Evolutionary conservation across 1,140 invertebrate genomes (phyloP), one percentile per base, ranked within the genome.

Genomic region (Coelopa frigida): DNA sequence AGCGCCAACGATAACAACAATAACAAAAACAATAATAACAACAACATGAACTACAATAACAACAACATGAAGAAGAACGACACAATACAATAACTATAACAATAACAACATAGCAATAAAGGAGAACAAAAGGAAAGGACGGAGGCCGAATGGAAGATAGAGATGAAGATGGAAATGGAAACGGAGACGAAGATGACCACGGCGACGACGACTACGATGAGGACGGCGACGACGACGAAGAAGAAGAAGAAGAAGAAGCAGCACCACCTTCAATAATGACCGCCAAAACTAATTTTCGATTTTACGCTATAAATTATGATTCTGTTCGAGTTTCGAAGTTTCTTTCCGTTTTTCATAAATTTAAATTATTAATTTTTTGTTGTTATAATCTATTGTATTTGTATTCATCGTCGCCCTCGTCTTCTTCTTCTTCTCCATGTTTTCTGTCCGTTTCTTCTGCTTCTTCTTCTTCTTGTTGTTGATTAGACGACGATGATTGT

Each of bases 281-380:
- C 47, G 31, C 40, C 40, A 27, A 44, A 44, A 35, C 35, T 31
- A 44, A 44, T 44, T 49, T 44, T 42, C 32, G 42, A 37, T 44
- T 38, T 44, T 36, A 49, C 47, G 42, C 41, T 26, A 39, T 49
- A 49, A 49, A 48, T 48, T 44, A 44, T 39, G 20, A 24, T 31
- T 14, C 18, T 14, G 38, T 18, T 23, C 17, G 14, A 21, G 14
- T 33, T 48, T 37, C 41, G 47, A 42, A 41, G 47, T 42, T 49
- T 49, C 47, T 49, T 49, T 49, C 47, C 47, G 47, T 49, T 49
- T 49, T 49, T 49, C 47, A 49, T 49, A 49, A 44, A 49, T 49
- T 49, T 49, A 39, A 49, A 49, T 49, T 49, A 49, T 49, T 49
- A 49, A 49, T 49, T 49, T 49, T 32, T 32, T 7, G 2, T n/a